These are phyloP conservation scores for Nesogale talazaci DNA, from an alignment of 2,113 vertebrate genomes.

Conservation along the genomic window DNA sequence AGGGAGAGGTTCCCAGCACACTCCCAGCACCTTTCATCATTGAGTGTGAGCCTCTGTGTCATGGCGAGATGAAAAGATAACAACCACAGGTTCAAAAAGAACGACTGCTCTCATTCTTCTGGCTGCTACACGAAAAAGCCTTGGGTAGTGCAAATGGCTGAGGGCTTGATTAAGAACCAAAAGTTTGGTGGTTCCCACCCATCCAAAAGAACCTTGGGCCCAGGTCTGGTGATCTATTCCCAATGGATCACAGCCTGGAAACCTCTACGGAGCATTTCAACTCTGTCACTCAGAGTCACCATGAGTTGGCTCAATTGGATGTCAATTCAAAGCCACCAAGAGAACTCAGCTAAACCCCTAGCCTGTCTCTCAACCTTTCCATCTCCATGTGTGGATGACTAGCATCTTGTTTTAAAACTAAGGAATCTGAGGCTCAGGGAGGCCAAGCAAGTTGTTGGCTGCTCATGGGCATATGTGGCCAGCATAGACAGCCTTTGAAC, in stretches of 20 bases:
- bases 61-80: not conserved
- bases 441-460: not conserved
- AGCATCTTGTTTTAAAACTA: not conserved
- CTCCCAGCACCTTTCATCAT: not conserved
- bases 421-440: not conserved
- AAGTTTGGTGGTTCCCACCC: not conserved
- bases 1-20: not conserved
- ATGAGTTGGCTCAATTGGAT: not conserved
- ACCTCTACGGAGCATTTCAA: not conserved
- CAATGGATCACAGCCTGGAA: not conserved
- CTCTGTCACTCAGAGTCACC: not conserved
- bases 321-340: not conserved
- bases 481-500: not conserved
- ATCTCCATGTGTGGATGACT: not conserved
- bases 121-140: not conserved
- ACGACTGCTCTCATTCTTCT: not conserved
- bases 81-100: not conserved
- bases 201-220: not conserved
- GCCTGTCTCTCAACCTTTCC: not conserved
- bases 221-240: not conserved
- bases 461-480: not conserved
- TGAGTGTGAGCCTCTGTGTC: not conserved
- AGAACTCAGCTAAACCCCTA: not conserved
- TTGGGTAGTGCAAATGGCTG: not conserved
- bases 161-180: not conserved